phyloP scores from a whole-genome alignment of 2,113 vertebrate genomes.

The Tonatia bakeri region DNA sequence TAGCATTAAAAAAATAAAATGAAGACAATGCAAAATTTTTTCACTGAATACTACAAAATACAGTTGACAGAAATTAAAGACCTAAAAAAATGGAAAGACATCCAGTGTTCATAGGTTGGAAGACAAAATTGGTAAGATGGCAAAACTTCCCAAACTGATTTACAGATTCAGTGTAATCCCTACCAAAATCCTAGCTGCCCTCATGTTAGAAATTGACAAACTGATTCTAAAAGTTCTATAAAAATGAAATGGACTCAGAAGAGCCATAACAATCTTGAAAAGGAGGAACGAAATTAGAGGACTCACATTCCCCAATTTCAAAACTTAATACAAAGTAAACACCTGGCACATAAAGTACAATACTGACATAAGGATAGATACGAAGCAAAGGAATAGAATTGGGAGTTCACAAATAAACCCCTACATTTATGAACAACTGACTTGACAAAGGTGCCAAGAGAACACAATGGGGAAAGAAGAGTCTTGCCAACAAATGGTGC shows the following conservation, averaged over 20 bases:
- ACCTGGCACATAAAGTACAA: background rate
- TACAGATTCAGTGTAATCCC: too few species aligned
- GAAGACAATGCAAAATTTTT: background rate
- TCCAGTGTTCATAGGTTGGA: too few species aligned
- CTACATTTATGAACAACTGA: background rate
- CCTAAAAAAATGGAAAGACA: background rate
- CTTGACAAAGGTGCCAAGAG: too few species aligned
- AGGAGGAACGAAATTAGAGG: background rate
- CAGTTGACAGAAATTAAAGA: background rate
- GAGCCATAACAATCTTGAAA: too few species aligned
- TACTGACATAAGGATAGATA: background rate
- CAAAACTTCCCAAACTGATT: too few species aligned
- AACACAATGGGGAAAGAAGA: too few species aligned
- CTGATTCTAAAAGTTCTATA: too few species aligned
- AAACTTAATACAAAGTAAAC: background rate
- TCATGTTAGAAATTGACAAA: too few species aligned
- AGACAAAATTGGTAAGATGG: too few species aligned
- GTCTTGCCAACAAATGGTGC: too few species aligned
- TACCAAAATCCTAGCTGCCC: too few species aligned
- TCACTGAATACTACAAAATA: background rate
- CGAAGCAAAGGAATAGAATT: background rate
- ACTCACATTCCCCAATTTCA: background rate
- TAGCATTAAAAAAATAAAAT: background rate
- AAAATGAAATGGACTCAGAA: too few species aligned
- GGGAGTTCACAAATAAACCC: background rate